These are phyloP conservation scores for Calliopum simillimum DNA, from an alignment of 2,888 invertebrate genomes.

Conservation along the genomic window DNA sequence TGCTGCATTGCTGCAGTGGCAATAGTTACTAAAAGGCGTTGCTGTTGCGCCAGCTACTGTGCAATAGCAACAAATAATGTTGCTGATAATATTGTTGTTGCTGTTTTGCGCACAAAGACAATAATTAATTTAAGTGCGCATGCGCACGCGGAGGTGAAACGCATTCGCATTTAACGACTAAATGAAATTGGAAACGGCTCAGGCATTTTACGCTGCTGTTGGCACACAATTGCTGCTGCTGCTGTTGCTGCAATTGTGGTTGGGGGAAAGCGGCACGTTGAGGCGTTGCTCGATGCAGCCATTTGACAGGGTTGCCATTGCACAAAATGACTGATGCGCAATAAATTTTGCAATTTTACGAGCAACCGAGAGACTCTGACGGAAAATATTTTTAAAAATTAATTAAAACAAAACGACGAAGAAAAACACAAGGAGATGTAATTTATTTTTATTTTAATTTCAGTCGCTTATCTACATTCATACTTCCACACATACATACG, in stretches of 20 bases:
- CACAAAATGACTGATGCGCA: conserved; percentile 16
- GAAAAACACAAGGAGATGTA: background rate
- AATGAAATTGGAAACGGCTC: conserved; percentile 12
- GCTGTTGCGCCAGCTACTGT: conserved; percentile 27
- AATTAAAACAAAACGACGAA: conserved; percentile 10
- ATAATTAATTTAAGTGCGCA: conserved; percentile 36
- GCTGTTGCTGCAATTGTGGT: background rate
- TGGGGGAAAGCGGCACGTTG: background rate
- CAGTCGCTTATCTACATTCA: background rate
- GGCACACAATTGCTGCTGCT: background rate
- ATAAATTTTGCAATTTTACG: conserved; percentile 24
- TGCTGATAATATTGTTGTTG: conserved; percentile 24
- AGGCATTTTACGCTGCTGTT: background rate
- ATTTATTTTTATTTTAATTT: conserved; percentile 22
- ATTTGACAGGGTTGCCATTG: conserved; percentile 8
- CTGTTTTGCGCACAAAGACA: conserved; percentile 19
- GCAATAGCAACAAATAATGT: conserved; percentile 8
- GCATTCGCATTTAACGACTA: background rate
- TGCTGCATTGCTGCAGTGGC: background rate
- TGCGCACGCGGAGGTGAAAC: conserved; percentile 9
- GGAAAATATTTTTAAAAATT: conserved; percentile 19
- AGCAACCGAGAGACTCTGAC: background rate
- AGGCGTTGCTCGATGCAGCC: conserved; percentile 5
- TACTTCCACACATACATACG: too few species aligned
- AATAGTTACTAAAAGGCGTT: conserved; percentile 30